Conservation (phyloP, 1,140 invertebrate species). For the Dendroctonus ponderosae region DNA sequence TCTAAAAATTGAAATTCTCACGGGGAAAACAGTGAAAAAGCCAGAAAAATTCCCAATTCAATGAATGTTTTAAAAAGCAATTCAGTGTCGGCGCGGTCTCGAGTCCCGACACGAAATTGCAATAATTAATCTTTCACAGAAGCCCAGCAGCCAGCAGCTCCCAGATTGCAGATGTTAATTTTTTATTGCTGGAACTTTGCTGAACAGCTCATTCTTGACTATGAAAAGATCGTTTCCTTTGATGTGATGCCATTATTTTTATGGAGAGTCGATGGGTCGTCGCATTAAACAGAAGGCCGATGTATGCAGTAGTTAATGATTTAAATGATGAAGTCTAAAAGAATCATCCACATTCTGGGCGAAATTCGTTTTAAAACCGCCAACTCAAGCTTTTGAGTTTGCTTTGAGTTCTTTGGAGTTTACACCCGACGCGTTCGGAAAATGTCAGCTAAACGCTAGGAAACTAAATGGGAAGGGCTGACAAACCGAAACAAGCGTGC, state of each 20-base stretch:
- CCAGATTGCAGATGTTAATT: conserved; percentile 21
- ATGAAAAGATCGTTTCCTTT: conserved; percentile 7
- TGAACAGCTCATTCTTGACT: conserved; percentile 2
- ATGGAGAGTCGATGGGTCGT: not conserved
- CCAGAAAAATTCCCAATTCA: not conserved
- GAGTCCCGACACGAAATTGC: conserved; percentile 10
- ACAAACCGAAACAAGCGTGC: too few relatives aligned
- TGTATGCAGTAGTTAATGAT: too few relatives aligned
- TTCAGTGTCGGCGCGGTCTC: conserved; percentile 9
- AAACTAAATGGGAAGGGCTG: too few relatives aligned
- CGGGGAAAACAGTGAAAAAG: too few relatives aligned
- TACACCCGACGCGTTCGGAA: too few relatives aligned
- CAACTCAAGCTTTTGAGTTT: too few relatives aligned
- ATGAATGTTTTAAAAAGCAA: conserved; percentile 14
- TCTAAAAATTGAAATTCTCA: too few relatives aligned
- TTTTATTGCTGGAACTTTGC: conserved; percentile 3
- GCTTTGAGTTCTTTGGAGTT: too few relatives aligned
- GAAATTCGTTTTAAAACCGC: too few relatives aligned
- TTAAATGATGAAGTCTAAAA: too few relatives aligned
- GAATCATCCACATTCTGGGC: too few relatives aligned
- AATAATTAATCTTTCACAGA: conserved; percentile 22
- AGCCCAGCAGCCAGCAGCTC: not conserved
- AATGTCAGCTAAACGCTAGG: too few relatives aligned
- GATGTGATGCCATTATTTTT: not conserved
- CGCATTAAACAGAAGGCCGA: not conserved